These are phyloP conservation scores for Schizopygopsis pylzovi DNA, from an alignment of 2,797 vertebrate genomes.

Conservation along the genomic window DNA sequence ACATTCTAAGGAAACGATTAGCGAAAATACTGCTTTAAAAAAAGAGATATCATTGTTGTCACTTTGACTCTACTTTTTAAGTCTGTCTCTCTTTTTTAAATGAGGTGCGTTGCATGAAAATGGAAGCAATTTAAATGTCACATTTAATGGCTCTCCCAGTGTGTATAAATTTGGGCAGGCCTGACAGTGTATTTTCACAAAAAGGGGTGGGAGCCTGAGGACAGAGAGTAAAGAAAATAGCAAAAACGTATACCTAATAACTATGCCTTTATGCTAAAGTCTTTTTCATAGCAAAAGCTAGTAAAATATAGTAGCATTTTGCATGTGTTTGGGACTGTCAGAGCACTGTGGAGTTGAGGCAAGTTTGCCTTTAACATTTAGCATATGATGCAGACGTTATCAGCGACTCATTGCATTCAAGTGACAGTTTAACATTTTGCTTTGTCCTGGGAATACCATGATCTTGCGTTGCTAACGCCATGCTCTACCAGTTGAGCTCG, in stretches of 20 bases:
- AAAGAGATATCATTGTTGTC: constrained; percentile 35
- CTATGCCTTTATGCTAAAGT: not conserved
- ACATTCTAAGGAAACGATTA: constrained; percentile 37
- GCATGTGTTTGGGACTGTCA: not conserved
- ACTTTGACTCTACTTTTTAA: constrained; percentile 39
- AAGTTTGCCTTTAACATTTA: constrained; percentile 13
- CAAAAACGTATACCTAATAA: not conserved
- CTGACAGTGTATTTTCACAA: constrained; percentile 39
- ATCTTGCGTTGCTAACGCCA: too few species aligned
- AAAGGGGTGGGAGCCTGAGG: not conserved
- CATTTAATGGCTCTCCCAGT: constrained; percentile 54
- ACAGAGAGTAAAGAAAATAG: not conserved
- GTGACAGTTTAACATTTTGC: too few species aligned
- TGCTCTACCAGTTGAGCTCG: too few species aligned
- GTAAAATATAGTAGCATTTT: not conserved
- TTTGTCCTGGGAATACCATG: too few species aligned
- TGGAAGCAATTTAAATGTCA: constrained; percentile 63
- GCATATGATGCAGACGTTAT: too few species aligned
- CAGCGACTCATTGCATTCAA: too few species aligned
- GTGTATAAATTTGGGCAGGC: constrained; percentile 51
- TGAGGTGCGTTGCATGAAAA: constrained; percentile 50
- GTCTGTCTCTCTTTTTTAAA: constrained; percentile 44
- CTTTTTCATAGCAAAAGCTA: not conserved
- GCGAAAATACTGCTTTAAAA: constrained; percentile 15
- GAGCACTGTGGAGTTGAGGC: not conserved